Evolutionary conservation across 2,888 invertebrate genomes (phyloP).

Genomic region (Eugnorisma glareosa): DNA sequence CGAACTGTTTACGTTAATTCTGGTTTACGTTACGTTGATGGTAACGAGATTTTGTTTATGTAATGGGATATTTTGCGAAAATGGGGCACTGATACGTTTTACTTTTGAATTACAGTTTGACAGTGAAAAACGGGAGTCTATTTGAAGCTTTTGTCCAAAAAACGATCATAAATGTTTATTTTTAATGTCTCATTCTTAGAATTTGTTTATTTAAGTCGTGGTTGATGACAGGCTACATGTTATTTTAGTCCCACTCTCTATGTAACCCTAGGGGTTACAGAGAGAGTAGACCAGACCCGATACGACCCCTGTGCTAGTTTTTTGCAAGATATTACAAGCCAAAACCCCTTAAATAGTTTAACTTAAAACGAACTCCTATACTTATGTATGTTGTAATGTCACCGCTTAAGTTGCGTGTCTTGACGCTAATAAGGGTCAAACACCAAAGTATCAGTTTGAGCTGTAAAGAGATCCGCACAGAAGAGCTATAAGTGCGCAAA

Average conservation of each 20-base stretch:
- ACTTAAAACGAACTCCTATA: background rate
- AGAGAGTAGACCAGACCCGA: no score
- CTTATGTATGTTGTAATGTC: slow-evolving; percentile 4
- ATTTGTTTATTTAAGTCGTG: background rate
- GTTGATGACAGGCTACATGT: background rate
- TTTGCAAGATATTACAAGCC: background rate
- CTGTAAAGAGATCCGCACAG: slow-evolving; percentile 74
- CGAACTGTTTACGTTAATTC: slow-evolving; percentile 75
- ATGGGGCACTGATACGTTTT: background rate
- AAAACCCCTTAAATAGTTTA: background rate
- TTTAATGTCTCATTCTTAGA: background rate
- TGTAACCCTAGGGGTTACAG: no score
- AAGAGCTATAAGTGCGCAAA: slow-evolving; percentile 82
- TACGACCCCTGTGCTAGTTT: background rate
- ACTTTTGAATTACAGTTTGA: background rate
- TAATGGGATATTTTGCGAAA: slow-evolving; percentile 43
- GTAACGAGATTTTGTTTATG: slow-evolving; percentile 37
- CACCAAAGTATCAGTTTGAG: slow-evolving; percentile 75
- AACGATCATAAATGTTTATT: background rate
- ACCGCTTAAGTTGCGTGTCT: slow-evolving; percentile 42
- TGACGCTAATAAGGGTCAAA: slow-evolving; percentile 72
- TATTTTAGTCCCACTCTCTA: background rate
- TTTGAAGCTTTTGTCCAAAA: background rate
- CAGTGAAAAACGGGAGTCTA: background rate
- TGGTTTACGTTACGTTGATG: slow-evolving; percentile 55